Percentiles rank a stretch among this genome's conserved stretches.
phyloP scores from a whole-genome alignment of 1,140 invertebrate species.

The Agrypnia vestita region DNA sequence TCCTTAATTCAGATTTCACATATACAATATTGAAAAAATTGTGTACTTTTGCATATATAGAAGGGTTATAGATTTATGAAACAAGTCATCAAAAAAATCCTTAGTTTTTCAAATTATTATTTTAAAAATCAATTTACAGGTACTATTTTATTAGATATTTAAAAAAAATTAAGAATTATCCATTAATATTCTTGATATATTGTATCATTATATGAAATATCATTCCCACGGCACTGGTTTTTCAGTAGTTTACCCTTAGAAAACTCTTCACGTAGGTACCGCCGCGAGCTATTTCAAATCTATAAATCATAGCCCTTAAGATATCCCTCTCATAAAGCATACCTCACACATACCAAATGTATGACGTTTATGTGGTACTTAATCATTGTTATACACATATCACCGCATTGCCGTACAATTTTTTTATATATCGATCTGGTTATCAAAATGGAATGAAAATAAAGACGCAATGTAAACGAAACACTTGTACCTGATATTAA shows the following conservation, averaged over 20 bases:
- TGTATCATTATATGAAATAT: background rate
- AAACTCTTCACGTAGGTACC: conserved; percentile 56
- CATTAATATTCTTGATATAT: too few species aligned
- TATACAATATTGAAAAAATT: too few species aligned
- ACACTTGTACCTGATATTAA: too few species aligned
- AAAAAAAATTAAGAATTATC: too few species aligned
- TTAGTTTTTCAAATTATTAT: background rate
- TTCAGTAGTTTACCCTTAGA: conserved; percentile 56
- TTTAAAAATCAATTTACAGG: too few species aligned
- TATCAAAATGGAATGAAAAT: background rate
- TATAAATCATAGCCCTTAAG: conserved; percentile 58
- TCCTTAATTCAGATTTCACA: too few species aligned
- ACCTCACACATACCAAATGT: conserved; percentile 33
- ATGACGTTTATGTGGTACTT: conserved; percentile 23
- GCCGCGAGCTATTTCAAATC: conserved; percentile 60
- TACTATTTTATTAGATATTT: too few species aligned
- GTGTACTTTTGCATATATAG: too few species aligned
- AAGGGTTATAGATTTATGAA: too few species aligned
- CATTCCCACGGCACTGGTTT: conserved; percentile 34
- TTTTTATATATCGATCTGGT: background rate
- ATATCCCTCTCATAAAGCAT: conserved; percentile 58
- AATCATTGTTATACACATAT: conserved; percentile 28
- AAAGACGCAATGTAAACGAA: too few species aligned
- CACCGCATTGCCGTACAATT: background rate
- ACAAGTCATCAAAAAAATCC: background rate